Evolutionary conservation across 2,888 invertebrate genomes (phyloP).

Genomic region (Agelastica alni): DNA sequence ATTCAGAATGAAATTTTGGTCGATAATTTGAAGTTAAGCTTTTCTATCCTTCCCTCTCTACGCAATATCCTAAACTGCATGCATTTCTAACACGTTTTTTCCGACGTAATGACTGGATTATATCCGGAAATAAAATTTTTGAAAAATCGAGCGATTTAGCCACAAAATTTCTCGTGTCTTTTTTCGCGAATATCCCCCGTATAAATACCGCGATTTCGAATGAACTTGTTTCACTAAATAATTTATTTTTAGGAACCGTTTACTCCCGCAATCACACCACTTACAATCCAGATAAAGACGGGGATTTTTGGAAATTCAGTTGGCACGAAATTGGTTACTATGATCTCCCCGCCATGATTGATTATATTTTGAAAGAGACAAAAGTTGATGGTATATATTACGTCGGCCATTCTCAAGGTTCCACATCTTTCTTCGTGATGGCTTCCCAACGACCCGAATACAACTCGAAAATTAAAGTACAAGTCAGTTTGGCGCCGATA

Average conservation of each 20-base stretch:
- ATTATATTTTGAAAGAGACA: conserved; percentile 67
- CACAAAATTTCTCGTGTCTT: too few relatives aligned
- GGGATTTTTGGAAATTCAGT: conserved; percentile 60
- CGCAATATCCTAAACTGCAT: too few relatives aligned
- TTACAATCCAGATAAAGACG: conserved; percentile 36
- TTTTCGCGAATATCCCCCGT: too few relatives aligned
- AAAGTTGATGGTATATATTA: conserved; percentile 68
- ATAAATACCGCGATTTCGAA: too few relatives aligned
- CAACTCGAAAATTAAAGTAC: conserved; percentile 67
- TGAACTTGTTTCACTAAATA: too few relatives aligned
- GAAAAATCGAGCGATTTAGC: too few relatives aligned
- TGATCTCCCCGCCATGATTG: conserved; percentile 82
- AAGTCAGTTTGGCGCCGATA: conserved; percentile 73
- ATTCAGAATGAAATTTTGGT: too few relatives aligned
- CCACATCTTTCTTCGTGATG: conserved; percentile 71
- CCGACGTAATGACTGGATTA: too few relatives aligned
- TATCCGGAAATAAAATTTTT: too few relatives aligned
- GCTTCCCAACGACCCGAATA: conserved; percentile 67
- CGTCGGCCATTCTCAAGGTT: conserved; percentile 81
- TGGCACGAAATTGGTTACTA: conserved; percentile 82
- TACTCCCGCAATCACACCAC: conserved; percentile 38
- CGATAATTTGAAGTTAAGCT: too few relatives aligned
- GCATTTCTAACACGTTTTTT: too few relatives aligned
- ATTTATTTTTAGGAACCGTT: conserved; percentile 36
- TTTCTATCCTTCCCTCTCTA: too few relatives aligned